phyloP scores from a whole-genome alignment of 2,113 vertebrate species.

The Prochilodus magdalenae region DNA sequence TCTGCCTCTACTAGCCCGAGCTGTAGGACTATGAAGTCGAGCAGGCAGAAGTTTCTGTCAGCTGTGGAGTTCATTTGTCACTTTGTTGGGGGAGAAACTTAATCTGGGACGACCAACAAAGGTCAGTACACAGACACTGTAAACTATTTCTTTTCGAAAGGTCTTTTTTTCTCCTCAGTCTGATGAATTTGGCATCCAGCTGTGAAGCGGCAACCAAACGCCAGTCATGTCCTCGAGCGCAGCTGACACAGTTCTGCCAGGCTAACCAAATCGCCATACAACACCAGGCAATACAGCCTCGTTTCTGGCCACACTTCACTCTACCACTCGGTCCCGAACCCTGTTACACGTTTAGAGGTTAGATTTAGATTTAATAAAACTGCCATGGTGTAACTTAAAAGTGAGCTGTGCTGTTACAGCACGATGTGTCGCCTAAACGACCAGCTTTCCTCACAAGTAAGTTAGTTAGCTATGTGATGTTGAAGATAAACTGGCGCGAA shows the following conservation, averaged over 20 bases:
- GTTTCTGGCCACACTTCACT: not conserved
- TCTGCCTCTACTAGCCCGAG: not conserved
- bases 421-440: not conserved
- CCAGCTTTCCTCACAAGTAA: not conserved
- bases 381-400: not conserved
- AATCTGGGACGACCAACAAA: not conserved
- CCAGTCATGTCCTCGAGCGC: not conserved
- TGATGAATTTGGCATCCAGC: slow-evolving; percentile 48
- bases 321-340: slow-evolving; percentile 11
- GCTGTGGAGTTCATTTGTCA: not conserved
- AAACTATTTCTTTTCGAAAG: not conserved
- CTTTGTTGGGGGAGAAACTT: not conserved
- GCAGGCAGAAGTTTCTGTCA: not conserved
- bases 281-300: not conserved
- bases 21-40: not conserved
- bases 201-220: slow-evolving; percentile 36
- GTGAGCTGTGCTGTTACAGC: too few relatives aligned
- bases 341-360: not conserved
- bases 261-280: not conserved
- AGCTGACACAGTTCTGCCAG: not conserved
- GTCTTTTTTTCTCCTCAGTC: slow-evolving; percentile 12
- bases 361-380: not conserved
- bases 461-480: not conserved
- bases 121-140: not conserved
- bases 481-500: too few relatives aligned